These are phyloP conservation scores for Donacobius atricapilla DNA, from an alignment of 2,113 vertebrate genomes.

Conservation along the genomic window DNA sequence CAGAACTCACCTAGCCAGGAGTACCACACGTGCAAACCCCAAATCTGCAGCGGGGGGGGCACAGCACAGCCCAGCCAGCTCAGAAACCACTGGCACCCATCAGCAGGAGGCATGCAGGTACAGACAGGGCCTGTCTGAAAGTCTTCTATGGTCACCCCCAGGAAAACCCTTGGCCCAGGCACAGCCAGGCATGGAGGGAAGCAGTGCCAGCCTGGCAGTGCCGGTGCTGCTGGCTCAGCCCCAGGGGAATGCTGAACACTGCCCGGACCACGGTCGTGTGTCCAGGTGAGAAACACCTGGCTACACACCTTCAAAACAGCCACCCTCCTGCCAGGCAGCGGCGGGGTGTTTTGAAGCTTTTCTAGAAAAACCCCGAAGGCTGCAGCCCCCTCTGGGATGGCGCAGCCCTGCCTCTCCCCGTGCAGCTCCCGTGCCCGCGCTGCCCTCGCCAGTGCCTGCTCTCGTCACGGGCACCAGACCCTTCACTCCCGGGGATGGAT, in stretches of 20 bases:
- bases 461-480: not conserved
- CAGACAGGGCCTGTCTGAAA: not conserved
- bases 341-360: not conserved
- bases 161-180: not conserved
- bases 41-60: rapidly evolving
- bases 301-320: not conserved
- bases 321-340: not conserved
- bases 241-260: rapidly evolving
- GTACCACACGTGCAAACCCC: no score
- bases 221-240: not conserved
- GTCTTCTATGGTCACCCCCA: no score
- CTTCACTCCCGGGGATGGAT: rapidly evolving
- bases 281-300: not conserved
- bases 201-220: not conserved
- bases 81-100: not conserved
- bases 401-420: rapidly evolving
- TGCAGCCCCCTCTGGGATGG: not conserved
- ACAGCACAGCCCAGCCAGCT: not conserved
- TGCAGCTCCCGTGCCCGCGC: rapidly evolving
- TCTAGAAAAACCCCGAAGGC: rapidly evolving
- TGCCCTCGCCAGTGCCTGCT: rapidly evolving
- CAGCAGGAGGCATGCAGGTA: not conserved
- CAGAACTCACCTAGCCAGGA: not conserved
- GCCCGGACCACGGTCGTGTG: rapidly evolving
- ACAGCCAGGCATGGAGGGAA: not conserved